A percentile compares a stretch with the other conserved stretches of the same genome.
Conservation (phyloP, 2,797 vertebrate genomes). For the Oryzias dopingdopingensis region DNA sequence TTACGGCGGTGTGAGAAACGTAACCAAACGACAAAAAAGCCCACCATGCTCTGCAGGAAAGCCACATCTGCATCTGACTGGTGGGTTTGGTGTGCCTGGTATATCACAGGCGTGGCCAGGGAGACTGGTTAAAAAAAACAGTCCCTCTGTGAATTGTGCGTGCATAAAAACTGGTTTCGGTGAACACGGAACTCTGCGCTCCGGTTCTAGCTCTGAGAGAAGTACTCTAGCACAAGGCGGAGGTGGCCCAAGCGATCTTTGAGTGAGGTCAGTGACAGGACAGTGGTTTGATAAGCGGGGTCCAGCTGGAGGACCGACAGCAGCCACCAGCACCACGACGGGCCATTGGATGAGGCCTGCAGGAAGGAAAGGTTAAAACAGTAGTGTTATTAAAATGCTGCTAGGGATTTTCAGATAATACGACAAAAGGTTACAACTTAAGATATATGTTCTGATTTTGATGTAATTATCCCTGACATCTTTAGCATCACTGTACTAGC, state of each 20-base stretch:
- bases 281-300: constrained; percentile 82
- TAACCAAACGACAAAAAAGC: constrained; percentile 15
- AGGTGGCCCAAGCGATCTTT: constrained; percentile 84
- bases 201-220: constrained; percentile 78
- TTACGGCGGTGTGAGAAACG: constrained; percentile 4
- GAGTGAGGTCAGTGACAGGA: constrained; percentile 84
- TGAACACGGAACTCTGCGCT: constrained; percentile 2
- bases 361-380: background rate
- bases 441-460: no score
- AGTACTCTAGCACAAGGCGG: constrained; percentile 80
- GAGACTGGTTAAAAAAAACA: background rate
- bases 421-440: no score
- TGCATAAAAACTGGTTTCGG: constrained; percentile 18
- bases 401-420: no score
- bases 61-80: no score
- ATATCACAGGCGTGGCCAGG: constrained; percentile 11
- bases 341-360: constrained; percentile 83
- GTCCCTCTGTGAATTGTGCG: constrained; percentile 12
- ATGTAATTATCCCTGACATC: no score
- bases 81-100: no score
- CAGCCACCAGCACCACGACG: constrained; percentile 92
- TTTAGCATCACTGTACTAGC: no score
- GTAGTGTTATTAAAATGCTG: background rate
- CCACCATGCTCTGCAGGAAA: background rate
- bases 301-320: constrained; percentile 88